These are phyloP conservation scores for Cryptomyrus ogoouensis DNA, from an alignment of 2,113 vertebrate species.

Conservation along the genomic window DNA sequence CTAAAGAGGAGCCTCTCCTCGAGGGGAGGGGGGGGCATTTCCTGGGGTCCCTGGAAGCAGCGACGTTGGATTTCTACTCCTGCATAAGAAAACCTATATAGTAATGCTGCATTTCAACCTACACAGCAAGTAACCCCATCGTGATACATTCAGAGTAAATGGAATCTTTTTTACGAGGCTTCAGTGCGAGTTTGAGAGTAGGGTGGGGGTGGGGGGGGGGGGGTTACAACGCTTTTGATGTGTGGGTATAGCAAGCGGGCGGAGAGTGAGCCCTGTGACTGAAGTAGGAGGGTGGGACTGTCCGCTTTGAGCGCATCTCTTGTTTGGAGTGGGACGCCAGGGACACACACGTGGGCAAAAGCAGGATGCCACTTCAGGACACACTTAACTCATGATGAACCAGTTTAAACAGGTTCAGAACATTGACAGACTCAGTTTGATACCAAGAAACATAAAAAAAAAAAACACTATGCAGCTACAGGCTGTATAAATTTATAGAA, in stretches of 20 bases:
- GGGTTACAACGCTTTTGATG: not conserved
- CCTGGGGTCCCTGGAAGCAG: not conserved
- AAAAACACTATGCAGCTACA: not conserved
- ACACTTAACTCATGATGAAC: not conserved
- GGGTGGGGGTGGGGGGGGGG: not conserved
- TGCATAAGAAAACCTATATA: not conserved
- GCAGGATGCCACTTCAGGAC: not conserved
- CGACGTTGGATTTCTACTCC: not conserved
- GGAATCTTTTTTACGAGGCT: not conserved
- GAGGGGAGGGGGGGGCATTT: not conserved
- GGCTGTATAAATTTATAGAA: not conserved
- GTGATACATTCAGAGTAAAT: not conserved
- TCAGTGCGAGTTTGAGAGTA: not conserved
- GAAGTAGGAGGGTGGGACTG: not conserved
- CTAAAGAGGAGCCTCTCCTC: not conserved
- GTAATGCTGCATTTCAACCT: not conserved
- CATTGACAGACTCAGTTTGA: not conserved
- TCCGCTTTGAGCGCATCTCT: not conserved
- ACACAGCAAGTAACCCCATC: not conserved
- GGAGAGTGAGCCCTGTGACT: not conserved
- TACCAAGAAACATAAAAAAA: not conserved
- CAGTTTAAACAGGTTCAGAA: not conserved
- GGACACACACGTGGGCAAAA: not conserved
- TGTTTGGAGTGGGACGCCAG: not conserved
- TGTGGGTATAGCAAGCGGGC: not conserved